These are phyloP conservation scores for Pluvialis apricaria DNA, from an alignment of 2,113 vertebrate genomes.

Conservation along the genomic window DNA sequence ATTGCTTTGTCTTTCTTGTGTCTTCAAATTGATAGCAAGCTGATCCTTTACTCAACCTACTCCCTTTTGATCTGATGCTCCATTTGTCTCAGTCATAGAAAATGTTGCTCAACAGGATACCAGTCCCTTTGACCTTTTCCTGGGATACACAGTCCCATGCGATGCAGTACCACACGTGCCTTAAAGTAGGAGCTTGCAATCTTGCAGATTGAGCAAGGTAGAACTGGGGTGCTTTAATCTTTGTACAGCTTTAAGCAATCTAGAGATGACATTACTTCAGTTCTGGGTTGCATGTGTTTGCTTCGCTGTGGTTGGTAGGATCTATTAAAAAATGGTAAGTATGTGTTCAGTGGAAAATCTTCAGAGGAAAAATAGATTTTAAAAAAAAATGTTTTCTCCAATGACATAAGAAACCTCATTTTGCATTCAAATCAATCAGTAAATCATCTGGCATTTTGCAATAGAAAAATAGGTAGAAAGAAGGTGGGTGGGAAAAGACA, in stretches of 20 bases:
- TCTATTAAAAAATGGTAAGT: neutral
- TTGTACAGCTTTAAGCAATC: conserved; percentile 51
- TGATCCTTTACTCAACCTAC: conserved; percentile 30
- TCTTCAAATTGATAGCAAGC: conserved; percentile 43
- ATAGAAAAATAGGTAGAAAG: neutral
- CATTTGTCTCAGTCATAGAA: conserved; percentile 62
- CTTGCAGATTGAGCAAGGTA: conserved; percentile 54
- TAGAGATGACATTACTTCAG: neutral
- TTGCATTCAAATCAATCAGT: neutral
- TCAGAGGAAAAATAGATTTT: neutral
- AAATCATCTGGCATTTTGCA: neutral
- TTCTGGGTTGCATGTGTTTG: neutral
- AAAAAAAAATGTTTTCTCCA: neutral
- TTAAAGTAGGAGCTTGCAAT: conserved; percentile 21
- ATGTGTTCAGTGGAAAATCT: neutral
- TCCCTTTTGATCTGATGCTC: conserved; percentile 61
- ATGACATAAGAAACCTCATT: neutral
- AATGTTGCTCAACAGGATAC: conserved; percentile 68
- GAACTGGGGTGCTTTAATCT: conserved; percentile 46
- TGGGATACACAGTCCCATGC: conserved; percentile 31
- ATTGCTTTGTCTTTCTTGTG: conserved; percentile 55
- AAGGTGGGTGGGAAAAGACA: neutral
- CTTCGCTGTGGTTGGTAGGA: neutral
- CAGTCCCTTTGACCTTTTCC: conserved; percentile 62
- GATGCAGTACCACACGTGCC: conserved; percentile 21